Conservation (phyloP, 2,113 vertebrate species). For the Spheniscus mendiculus region DNA sequence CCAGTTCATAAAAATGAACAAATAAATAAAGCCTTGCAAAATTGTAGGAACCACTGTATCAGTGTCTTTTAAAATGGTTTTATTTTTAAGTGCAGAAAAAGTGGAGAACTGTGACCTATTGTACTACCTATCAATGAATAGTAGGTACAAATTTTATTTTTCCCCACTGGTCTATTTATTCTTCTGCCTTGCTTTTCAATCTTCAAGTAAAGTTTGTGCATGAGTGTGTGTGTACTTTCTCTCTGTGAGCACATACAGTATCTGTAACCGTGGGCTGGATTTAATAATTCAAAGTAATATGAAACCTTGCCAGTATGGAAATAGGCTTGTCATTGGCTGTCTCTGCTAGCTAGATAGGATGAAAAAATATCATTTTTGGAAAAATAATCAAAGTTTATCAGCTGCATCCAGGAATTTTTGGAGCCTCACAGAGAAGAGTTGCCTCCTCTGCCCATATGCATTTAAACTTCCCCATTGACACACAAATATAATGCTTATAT, state of each 20-base stretch:
- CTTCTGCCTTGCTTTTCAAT: background rate
- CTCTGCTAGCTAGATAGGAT: background rate
- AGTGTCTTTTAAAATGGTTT: background rate
- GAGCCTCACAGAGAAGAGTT: background rate
- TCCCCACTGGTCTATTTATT: background rate
- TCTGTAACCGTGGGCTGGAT: background rate
- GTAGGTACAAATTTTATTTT: background rate
- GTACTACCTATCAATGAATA: background rate
- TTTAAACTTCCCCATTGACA: background rate
- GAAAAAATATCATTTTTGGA: background rate
- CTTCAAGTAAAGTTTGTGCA: background rate
- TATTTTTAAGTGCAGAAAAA: background rate
- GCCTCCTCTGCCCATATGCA: background rate
- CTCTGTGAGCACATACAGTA: background rate
- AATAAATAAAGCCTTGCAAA: accelerated
- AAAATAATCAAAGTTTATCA: constrained; percentile 48
- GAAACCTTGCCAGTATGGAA: background rate
- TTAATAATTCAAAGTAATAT: background rate
- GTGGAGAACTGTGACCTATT: background rate
- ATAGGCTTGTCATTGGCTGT: background rate
- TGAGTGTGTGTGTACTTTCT: background rate
- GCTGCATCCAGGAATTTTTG: constrained; percentile 30
- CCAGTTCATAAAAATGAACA: accelerated
- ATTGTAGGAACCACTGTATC: accelerated
- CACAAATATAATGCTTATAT: background rate